These are phyloP conservation scores for Pristionchus pacificus DNA, from an alignment of 1,140 invertebrate species.

Conservation along the genomic window DNA sequence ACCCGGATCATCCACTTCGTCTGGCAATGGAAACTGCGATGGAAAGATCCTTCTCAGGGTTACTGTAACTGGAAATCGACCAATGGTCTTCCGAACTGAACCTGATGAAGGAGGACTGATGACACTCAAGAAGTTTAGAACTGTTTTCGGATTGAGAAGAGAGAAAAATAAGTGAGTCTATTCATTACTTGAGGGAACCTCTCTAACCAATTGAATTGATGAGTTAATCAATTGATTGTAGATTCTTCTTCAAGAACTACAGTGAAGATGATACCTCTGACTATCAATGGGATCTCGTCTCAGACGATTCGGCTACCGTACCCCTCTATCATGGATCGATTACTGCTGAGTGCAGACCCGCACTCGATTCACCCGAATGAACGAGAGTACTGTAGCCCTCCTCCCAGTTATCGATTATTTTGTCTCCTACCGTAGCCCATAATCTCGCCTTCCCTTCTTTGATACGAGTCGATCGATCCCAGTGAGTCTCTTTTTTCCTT, in stretches of 20 bases:
- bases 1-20: neutral
- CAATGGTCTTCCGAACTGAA: neutral
- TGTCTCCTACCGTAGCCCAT: no score
- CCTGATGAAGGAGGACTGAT: neutral
- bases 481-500: no score
- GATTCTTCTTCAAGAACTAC: constrained; percentile 25
- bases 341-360: constrained; percentile 14
- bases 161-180: neutral
- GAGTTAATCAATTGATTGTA: constrained; percentile 1
- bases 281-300: constrained; percentile 14
- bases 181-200: no score
- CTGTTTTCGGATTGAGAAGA: neutral
- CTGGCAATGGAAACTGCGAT: neutral
- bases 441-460: no score
- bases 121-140: constrained; percentile 5
- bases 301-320: constrained; percentile 5
- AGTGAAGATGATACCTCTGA: constrained; percentile 15
- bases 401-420: no score
- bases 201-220: no score
- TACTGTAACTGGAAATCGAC: neutral
- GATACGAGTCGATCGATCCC: no score
- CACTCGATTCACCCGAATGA: constrained; percentile 5
- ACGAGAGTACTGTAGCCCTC: neutral
- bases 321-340: constrained; percentile 13
- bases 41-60: neutral